These are phyloP conservation scores for Tholera decimalis DNA, from an alignment of 2,888 invertebrate species.

Conservation along the genomic window DNA sequence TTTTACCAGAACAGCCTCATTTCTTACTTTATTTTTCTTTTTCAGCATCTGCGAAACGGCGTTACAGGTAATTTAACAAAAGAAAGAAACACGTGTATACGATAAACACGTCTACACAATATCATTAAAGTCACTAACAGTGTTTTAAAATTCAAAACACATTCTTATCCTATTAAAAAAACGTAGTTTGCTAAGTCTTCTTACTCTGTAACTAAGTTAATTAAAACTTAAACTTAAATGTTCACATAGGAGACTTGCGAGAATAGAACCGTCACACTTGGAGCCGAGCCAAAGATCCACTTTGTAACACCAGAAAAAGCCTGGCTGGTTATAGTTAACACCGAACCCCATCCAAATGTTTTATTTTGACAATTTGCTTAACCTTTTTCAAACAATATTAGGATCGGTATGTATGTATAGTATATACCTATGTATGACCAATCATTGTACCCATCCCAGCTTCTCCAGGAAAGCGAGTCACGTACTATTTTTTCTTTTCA, in stretches of 20 bases:
- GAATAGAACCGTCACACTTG: slow-evolving; percentile 73
- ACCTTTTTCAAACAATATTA: too few species aligned
- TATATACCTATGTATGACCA: too few species aligned
- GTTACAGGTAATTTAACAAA: slow-evolving; percentile 15
- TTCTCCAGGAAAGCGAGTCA: too few species aligned
- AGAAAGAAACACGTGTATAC: not conserved
- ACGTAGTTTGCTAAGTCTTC: slow-evolving; percentile 21
- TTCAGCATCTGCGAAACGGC: not conserved
- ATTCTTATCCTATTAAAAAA: slow-evolving; percentile 17
- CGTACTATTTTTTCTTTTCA: too few species aligned
- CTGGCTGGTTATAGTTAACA: slow-evolving; percentile 43
- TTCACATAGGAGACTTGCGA: slow-evolving; percentile 47
- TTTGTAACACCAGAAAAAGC: slow-evolving; percentile 69
- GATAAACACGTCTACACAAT: not conserved
- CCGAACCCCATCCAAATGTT: not conserved
- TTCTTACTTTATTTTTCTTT: too few species aligned
- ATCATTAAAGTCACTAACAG: not conserved
- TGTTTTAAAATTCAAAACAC: slow-evolving; percentile 16
- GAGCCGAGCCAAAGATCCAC: slow-evolving; percentile 73
- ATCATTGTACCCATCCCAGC: too few species aligned
- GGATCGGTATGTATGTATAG: too few species aligned
- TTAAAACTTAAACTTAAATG: slow-evolving; percentile 62
- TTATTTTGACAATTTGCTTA: too few species aligned
- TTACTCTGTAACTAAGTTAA: slow-evolving; percentile 49
- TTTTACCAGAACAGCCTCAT: slow-evolving; percentile 1